Percentiles rank a stretch among this genome's conserved stretches.
phyloP scores from a whole-genome alignment of 2,113 vertebrate genomes.

The Penelope pileata region DNA sequence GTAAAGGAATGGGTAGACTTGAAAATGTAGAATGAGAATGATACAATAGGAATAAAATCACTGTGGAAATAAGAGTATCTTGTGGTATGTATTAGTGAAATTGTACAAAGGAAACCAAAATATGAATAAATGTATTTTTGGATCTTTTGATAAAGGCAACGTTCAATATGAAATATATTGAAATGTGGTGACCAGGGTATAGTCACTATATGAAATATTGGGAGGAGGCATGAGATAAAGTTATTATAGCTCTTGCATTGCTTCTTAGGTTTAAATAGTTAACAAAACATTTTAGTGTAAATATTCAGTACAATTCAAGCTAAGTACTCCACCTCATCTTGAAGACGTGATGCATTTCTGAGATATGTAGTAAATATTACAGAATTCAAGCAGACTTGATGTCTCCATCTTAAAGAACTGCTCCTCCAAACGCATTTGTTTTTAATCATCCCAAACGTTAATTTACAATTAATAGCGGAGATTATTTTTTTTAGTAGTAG shows the following conservation, averaged over 20 bases:
- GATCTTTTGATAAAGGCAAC: neutral
- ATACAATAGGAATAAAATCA: neutral
- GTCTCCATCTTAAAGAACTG: conserved; percentile 10
- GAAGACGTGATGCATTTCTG: neutral
- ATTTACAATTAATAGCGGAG: neutral
- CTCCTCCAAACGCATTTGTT: neutral
- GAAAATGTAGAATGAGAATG: neutral
- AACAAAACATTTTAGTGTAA: neutral
- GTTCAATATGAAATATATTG: neutral
- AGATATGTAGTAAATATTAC: neutral
- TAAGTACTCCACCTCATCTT: neutral
- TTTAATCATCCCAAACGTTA: neutral
- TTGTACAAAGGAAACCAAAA: neutral
- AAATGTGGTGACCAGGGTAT: neutral
- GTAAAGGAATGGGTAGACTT: neutral
- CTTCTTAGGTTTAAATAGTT: neutral
- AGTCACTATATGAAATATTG: neutral
- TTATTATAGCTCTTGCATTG: neutral
- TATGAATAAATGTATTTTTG: neutral
- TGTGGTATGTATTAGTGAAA: neutral
- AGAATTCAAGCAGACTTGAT: conserved; percentile 9
- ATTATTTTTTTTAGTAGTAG: neutral
- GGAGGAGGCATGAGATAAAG: neutral
- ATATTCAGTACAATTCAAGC: neutral
- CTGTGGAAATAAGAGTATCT: neutral